Conservation (phyloP, 2,888 invertebrate species). For the Hydrotaea diabolus region DNA sequence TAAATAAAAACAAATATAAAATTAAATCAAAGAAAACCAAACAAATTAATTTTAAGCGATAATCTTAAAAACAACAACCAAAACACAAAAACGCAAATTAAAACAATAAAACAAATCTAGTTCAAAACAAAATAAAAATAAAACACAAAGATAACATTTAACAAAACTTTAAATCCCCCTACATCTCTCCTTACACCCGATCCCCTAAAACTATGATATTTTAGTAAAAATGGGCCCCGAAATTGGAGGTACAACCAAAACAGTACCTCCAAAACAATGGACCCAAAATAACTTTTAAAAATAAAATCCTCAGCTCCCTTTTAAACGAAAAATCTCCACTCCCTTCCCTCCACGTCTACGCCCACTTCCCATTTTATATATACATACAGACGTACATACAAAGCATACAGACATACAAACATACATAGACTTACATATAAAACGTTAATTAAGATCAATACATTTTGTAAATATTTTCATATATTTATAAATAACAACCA, state of each 20-base stretch:
- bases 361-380: slow-evolving; percentile 14
- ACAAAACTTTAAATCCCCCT: slow-evolving; percentile 1
- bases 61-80: slow-evolving; percentile 48
- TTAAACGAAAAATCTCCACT: neutral
- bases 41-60: slow-evolving; percentile 25
- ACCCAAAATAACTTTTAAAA: neutral
- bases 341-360: neutral
- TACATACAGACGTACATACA: slow-evolving; percentile 23
- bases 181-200: neutral
- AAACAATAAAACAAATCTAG: slow-evolving; percentile 44
- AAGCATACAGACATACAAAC: slow-evolving; percentile 26
- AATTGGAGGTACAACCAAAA: neutral
- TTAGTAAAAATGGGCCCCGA: neutral
- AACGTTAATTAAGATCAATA: slow-evolving; percentile 27
- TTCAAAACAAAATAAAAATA: neutral
- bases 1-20: slow-evolving; percentile 37
- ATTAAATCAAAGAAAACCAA: slow-evolving; percentile 38
- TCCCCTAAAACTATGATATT: neutral
- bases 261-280: neutral
- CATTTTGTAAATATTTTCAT: slow-evolving; percentile 64
- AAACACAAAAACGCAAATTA: slow-evolving; percentile 38
- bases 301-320: neutral
- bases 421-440: slow-evolving; percentile 29
- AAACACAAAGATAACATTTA: neutral
- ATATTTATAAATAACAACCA: slow-evolving; percentile 32